Conservation (phyloP, 2,888 invertebrate genomes). For the Dryobota labecula region DNA sequence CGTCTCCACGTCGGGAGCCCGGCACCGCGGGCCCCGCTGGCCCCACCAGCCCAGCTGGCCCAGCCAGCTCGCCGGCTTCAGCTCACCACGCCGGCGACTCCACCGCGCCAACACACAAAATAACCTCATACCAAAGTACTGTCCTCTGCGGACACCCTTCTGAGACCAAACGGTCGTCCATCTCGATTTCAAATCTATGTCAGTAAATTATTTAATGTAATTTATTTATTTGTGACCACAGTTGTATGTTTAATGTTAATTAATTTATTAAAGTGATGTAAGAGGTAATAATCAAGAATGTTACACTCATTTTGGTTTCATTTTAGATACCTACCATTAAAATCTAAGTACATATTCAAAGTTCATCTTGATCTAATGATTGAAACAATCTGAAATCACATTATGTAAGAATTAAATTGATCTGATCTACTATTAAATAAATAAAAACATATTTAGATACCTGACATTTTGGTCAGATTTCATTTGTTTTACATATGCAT, state of each 20-base stretch:
- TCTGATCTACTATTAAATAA: background rate
- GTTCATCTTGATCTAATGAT: background rate
- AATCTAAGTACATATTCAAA: background rate
- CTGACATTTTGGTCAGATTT: background rate
- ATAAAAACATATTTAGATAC: background rate
- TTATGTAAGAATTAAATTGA: background rate
- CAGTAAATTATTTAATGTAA: slow-evolving; percentile 89
- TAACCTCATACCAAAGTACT: slow-evolving; percentile 88
- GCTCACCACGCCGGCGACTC: slow-evolving; percentile 61
- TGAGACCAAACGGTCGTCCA: slow-evolving; percentile 80
- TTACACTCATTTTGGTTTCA: slow-evolving; percentile 81
- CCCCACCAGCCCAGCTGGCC: slow-evolving; percentile 1
- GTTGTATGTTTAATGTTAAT: slow-evolving; percentile 85
- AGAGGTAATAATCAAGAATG: slow-evolving; percentile 81
- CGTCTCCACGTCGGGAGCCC: slow-evolving; percentile 56
- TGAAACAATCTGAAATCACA: background rate
- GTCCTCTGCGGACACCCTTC: slow-evolving; percentile 79
- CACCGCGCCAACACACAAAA: slow-evolving; percentile 79
- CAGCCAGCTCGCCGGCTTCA: slow-evolving; percentile 39
- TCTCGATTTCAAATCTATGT: slow-evolving; percentile 86
- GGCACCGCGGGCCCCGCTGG: slow-evolving; percentile 33
- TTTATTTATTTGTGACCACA: slow-evolving; percentile 89
- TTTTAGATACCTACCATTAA: slow-evolving; percentile 59
- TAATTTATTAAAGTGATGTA: slow-evolving; percentile 86
- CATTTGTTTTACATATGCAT: background rate